Conservation (phyloP, 2,113 vertebrate species). For the Mastomys natalensis region DNA sequence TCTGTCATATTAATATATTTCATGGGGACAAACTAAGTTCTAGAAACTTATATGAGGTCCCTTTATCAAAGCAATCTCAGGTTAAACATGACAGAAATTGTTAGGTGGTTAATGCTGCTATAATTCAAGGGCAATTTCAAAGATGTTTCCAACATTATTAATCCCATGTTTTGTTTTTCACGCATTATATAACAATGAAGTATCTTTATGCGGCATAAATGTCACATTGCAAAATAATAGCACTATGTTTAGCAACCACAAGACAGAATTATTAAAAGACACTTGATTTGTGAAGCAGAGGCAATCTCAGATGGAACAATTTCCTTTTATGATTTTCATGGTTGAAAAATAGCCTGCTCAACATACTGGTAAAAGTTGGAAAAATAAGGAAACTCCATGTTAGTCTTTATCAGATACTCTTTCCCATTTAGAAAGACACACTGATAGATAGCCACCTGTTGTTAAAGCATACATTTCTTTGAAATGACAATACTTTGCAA, state of each 20-base stretch:
- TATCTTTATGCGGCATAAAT: constrained; percentile 60
- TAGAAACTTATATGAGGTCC: constrained; percentile 33
- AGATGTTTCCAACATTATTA: constrained; percentile 43
- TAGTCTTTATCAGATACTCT: not conserved
- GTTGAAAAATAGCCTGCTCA: constrained; percentile 41
- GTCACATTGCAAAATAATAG: constrained; percentile 68
- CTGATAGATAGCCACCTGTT: not conserved
- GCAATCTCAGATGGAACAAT: constrained; percentile 43
- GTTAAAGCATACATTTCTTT: not conserved
- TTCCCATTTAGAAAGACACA: not conserved
- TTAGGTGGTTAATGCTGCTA: constrained; percentile 65
- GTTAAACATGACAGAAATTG: constrained; percentile 54
- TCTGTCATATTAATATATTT: not conserved
- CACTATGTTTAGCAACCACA: constrained; percentile 65
- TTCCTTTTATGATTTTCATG: constrained; percentile 59
- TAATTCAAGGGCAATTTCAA: constrained; percentile 68
- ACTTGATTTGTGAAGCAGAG: constrained; percentile 74
- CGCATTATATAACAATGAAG: not conserved
- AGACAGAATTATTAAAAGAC: constrained; percentile 74
- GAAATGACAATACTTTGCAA: not conserved
- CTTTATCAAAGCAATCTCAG: constrained; percentile 53
- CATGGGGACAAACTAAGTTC: constrained; percentile 32
- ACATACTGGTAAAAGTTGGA: not conserved
- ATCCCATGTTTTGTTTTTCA: constrained; percentile 70
- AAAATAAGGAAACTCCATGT: not conserved